Evolutionary conservation across 2,888 invertebrate species (phyloP).

Genomic region (Phlogophora meticulosa): DNA sequence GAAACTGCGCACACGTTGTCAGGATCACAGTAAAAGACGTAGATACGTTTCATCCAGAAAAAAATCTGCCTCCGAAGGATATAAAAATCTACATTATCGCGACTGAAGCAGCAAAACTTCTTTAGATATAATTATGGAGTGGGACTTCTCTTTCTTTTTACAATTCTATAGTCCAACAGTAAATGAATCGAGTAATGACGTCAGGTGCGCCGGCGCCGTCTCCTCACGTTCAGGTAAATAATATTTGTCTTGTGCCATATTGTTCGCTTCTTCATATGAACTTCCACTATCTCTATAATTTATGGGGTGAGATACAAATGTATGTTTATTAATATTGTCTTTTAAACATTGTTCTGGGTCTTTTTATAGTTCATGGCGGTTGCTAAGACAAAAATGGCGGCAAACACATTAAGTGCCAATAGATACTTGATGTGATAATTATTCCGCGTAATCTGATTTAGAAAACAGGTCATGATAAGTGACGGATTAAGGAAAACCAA

Average conservation of each 20-base stretch:
- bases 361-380: constrained; percentile 14
- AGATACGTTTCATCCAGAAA: too few relatives aligned
- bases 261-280: constrained; percentile 56
- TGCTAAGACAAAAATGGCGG: neutral
- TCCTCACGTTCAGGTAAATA: constrained; percentile 55
- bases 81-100: too few relatives aligned
- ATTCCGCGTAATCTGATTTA: constrained; percentile 25
- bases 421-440: constrained; percentile 13
- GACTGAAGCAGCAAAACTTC: too few relatives aligned
- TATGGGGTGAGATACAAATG: constrained; percentile 51
- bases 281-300: constrained; percentile 53
- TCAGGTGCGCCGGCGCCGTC: constrained; percentile 59
- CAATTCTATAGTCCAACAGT: constrained; percentile 15
- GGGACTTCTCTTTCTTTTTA: constrained; percentile 12
- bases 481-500: constrained; percentile 44
- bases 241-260: constrained; percentile 62
- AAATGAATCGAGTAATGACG: constrained; percentile 45
- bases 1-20: too few relatives aligned
- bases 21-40: too few relatives aligned
- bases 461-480: constrained; percentile 29
- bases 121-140: constrained; percentile 2
- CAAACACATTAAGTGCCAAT: neutral
- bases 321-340: constrained; percentile 50
- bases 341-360: constrained; percentile 36
- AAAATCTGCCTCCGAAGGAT: too few relatives aligned